Conservation (phyloP, 1,140 invertebrate species). For the Aphaenogaster ashmeadi region DNA sequence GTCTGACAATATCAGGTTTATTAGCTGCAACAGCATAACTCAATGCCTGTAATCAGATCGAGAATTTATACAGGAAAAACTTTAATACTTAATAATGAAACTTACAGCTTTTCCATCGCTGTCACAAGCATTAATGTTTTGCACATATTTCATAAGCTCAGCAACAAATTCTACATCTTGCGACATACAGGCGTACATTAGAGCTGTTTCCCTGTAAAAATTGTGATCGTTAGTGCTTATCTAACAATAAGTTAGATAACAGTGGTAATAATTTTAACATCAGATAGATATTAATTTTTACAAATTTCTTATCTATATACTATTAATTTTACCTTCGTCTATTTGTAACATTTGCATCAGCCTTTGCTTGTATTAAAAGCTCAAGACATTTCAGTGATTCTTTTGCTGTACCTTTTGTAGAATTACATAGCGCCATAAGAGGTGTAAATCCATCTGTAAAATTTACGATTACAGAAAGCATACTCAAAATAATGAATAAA, state of each 20-base stretch:
- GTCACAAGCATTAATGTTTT: constrained; percentile 87
- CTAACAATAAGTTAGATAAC: neutral
- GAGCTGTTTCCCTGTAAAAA: constrained; percentile 85
- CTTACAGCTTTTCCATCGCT: constrained; percentile 87
- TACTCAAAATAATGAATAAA: constrained; percentile 75
- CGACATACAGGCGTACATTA: constrained; percentile 87
- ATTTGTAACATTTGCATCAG: constrained; percentile 79
- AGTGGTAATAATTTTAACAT: constrained; percentile 36
- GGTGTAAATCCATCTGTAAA: constrained; percentile 87
- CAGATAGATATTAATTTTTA: constrained; percentile 31
- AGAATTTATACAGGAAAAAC: constrained; percentile 2
- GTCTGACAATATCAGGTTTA: constrained; percentile 85
- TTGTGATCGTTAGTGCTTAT: constrained; percentile 8
- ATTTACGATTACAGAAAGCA: constrained; percentile 21
- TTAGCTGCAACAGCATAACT: constrained; percentile 87
- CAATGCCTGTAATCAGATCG: constrained; percentile 83
- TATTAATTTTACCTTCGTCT: constrained; percentile 72
- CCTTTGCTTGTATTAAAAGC: constrained; percentile 77
- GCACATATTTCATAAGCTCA: constrained; percentile 84
- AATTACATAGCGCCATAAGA: constrained; percentile 85
- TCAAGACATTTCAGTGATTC: constrained; percentile 78
- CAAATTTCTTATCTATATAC: neutral
- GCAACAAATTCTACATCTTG: constrained; percentile 84
- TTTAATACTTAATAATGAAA: constrained; percentile 37
- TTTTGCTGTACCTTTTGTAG: constrained; percentile 60